phyloP scores from a whole-genome alignment of 2,888 invertebrate species.

The Leptopilina myrica region DNA sequence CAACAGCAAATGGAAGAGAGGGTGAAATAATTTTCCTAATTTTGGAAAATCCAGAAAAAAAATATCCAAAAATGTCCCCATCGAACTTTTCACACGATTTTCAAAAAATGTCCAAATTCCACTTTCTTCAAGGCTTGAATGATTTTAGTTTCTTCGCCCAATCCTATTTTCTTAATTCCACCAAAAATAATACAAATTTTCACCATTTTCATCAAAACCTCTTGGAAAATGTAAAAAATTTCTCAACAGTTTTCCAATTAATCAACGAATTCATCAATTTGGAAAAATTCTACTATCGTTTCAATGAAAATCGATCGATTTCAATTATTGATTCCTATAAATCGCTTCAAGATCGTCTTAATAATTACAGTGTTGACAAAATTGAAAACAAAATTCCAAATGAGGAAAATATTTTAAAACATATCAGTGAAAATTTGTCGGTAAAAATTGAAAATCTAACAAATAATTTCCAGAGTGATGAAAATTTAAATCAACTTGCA shows the following conservation, averaged over 20 bases:
- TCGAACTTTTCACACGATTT: background rate
- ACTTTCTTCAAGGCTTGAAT: background rate
- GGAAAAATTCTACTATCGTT: background rate
- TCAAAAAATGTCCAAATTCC: background rate
- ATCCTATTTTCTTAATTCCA: background rate
- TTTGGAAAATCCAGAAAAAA: background rate
- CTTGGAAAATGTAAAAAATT: background rate
- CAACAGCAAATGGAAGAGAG: background rate
- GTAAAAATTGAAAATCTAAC: background rate
- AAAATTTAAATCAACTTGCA: background rate
- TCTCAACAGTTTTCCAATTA: background rate
- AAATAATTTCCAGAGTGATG: background rate
- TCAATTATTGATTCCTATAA: too few relatives aligned
- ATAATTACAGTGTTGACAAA: too few relatives aligned
- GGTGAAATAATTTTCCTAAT: background rate
- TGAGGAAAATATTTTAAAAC: too few relatives aligned
- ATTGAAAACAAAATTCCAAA: too few relatives aligned
- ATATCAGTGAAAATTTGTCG: background rate
- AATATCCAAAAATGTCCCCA: background rate
- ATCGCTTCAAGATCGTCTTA: too few relatives aligned
- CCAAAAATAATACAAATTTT: background rate
- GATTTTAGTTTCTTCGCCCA: background rate
- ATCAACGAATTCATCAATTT: background rate
- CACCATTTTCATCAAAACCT: background rate
- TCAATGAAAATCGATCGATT: too few relatives aligned